Evolutionary conservation across 2,888 invertebrate species (phyloP), one percentile per base, ranked within the genome.

Genomic region (Ceramica pisi): DNA sequence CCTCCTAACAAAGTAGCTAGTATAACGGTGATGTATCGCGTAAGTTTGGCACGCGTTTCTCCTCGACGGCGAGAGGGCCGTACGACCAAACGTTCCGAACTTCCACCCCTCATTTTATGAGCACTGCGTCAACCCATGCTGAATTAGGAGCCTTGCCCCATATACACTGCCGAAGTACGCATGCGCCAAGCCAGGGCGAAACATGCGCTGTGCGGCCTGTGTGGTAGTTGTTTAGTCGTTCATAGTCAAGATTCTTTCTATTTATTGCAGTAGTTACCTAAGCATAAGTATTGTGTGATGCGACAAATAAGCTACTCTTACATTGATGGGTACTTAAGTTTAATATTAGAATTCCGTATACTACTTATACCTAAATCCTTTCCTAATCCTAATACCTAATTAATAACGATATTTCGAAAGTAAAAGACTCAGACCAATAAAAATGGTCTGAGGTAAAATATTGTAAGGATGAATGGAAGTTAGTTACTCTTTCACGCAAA

Each of bases 61-160:
- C 95, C 94, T 81, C 95, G 87, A 50, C 94, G 92, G 38, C 93
- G 90, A 63, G 94, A 89, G 41, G 94, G 90, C 64, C 95, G 88
- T 86, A 93, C 92, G 80, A 96, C 95, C 89, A 95, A 88, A 59
- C 96, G 92, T 87, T 95, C 95, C 56, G 95, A 95, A 87, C 95
- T 95, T 86, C 96, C 95, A 82, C 96, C 95, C 84, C 95, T 91
- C 96, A 96, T 96, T 89, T 92, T 93, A 81, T 82, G 79, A 87
- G 86, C 90, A 92, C 89, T 93, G 92, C 93, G 93, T 95, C 95
- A 95, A 93, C 94, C 94, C 95, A 95, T 95, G 90, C 88, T 92
- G 92, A 86, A 84, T 88, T 75, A 48, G 59, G 87, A 87, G 85
- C 89, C 89, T 89, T 91, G 88, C 85, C 87, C 90, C 72, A 81